These are phyloP conservation scores for Buceros bicornis DNA, from an alignment of 2,797 vertebrate genomes.

Conservation along the genomic window DNA sequence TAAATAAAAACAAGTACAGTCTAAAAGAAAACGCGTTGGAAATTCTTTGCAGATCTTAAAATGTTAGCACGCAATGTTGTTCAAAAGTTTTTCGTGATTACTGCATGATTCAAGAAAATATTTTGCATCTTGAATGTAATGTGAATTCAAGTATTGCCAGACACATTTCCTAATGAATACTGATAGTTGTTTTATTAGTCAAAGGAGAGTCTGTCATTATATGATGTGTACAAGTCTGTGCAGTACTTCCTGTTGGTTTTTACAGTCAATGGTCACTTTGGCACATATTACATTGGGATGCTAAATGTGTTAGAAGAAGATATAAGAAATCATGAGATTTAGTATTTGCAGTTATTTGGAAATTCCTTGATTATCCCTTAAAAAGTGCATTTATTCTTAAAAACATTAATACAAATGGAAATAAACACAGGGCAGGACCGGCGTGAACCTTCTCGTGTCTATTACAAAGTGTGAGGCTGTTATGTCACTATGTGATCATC, in stretches of 20 bases:
- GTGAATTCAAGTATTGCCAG: neutral
- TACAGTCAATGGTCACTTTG: neutral
- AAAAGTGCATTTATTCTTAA: neutral
- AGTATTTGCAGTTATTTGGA: neutral
- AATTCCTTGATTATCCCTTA: neutral
- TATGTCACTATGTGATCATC: neutral
- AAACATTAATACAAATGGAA: neutral
- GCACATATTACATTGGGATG: fast-evolving
- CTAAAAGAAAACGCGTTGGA: neutral
- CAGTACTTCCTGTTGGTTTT: neutral
- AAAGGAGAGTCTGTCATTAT: neutral
- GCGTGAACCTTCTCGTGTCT: neutral
- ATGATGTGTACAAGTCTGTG: neutral
- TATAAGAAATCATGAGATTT: neutral
- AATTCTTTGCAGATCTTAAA: neutral
- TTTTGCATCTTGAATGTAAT: neutral
- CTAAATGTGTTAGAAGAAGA: neutral
- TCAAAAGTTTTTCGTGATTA: neutral
- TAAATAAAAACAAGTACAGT: neutral
- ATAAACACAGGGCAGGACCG: neutral
- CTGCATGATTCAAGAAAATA: neutral
- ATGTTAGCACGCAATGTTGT: neutral
- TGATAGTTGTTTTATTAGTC: neutral
- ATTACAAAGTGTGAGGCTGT: neutral
- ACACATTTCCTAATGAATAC: neutral